Evolutionary conservation across 2,797 vertebrate species (phyloP), one percentile per base, ranked within the genome.

Genomic region (Pseudochromis fuscus): DNA sequence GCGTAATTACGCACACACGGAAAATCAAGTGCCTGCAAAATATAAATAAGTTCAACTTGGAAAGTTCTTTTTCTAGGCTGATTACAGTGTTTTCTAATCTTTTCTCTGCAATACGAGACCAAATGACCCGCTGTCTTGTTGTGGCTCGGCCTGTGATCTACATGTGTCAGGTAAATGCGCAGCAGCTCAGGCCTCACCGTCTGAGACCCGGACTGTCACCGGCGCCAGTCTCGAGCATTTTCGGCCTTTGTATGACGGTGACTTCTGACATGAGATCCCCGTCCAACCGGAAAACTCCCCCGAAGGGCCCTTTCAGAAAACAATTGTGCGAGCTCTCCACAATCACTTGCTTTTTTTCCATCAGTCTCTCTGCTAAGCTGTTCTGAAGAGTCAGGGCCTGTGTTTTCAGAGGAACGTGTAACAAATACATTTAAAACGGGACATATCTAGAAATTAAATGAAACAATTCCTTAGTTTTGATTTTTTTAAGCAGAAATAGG

Each of bases 221-320:
- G 84, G 88, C 83, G 81, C 85, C 89, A 83, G 71, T 76, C 68
- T 75, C 59, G 24, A 81, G 75, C 66, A 11, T 83, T 84, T 74
- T 76, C 10, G 57, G 37, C 50, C 79, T 49, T 85, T 90, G 83
- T 88, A 38, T 77, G 77, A 79, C 70, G 59, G 57, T 46, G 57
- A 77, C 57, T 82, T 82, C 67, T 89, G 88, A 89, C 84, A 84
- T 35, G 73, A 84, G 87, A 90, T 83, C 87, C 89, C 79, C 16
- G 84, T 88, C 75, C 50, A 66, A 89, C 89, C 73, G 77, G 86
- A 83, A 89, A 87, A 58, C 57, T 77, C 45, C 80, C 58, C 90
- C 80, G 52, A 56, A 67, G 84, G 87, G 83, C 61, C 31, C 31
- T 49, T 85, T 77, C 19, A 40, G 13, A 42, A 73, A 55, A 72